A percentile compares a stretch with the other conserved stretches of the same genome.
These are phyloP conservation scores for Andricus curvator DNA, from an alignment of 2,888 invertebrate genomes.

Conservation along the genomic window DNA sequence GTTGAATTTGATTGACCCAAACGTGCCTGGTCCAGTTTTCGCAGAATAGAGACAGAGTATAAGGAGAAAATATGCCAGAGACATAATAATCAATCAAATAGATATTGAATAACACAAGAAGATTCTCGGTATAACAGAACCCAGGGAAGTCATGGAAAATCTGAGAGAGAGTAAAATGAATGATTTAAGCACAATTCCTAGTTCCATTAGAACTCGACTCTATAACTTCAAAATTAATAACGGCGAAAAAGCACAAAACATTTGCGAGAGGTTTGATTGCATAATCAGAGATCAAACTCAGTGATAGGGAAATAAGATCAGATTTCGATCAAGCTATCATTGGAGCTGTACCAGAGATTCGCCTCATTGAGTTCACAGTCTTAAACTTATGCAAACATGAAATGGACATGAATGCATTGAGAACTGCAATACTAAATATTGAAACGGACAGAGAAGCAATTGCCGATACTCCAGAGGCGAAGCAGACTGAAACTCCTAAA, in stretches of 20 bases:
- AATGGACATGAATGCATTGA: no score
- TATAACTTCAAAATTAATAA: conserved; percentile 43
- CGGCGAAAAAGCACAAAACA: conserved; percentile 47
- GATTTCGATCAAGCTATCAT: no score
- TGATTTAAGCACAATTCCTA: conserved; percentile 48
- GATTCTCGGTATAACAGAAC: conserved; percentile 52
- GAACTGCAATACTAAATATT: no score
- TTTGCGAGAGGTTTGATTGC: conserved; percentile 12
- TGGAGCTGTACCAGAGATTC: no score
- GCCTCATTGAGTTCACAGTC: no score
- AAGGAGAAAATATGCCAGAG: conserved; percentile 30
- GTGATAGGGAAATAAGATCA: no score
- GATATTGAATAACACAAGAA: conserved; percentile 49
- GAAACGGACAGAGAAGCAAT: conserved; percentile 23
- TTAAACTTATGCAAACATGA: no score
- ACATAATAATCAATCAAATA: conserved; percentile 50
- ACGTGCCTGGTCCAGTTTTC: conserved; percentile 41
- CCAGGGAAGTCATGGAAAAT: conserved; percentile 45
- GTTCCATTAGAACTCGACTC: conserved; percentile 49
- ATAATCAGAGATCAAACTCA: no score
- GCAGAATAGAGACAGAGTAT: neutral
- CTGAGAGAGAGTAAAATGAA: conserved; percentile 48
- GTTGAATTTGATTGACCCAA: conserved; percentile 47
- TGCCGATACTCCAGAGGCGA: neutral
- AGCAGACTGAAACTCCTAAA: conserved; percentile 35